Conservation (phyloP, 2,888 invertebrate species). For the Acanthosepion lycidas region DNA sequence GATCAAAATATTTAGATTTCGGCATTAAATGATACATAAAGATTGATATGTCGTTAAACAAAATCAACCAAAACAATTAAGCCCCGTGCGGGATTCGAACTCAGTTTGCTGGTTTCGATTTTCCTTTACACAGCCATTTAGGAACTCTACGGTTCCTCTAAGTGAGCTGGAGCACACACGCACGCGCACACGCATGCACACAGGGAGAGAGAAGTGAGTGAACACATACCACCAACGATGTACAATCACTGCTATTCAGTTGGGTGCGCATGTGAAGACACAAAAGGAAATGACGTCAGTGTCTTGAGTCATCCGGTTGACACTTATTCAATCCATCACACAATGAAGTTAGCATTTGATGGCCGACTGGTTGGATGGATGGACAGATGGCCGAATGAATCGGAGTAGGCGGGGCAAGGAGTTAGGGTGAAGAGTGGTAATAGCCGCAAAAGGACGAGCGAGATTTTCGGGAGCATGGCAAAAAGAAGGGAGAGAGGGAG, state of each 20-base stretch:
- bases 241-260: too few relatives aligned
- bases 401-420: not conserved
- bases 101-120: too few relatives aligned
- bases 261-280: not conserved
- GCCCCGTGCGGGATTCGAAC: too few relatives aligned
- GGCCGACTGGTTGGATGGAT: not conserved
- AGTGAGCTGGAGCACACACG: not conserved
- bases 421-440: not conserved
- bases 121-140: too few relatives aligned
- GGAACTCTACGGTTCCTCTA: too few relatives aligned
- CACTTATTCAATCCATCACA: not conserved
- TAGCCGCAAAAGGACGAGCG: too few relatives aligned
- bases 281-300: not conserved
- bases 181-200: not conserved
- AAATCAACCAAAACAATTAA: too few relatives aligned
- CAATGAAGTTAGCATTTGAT: not conserved
- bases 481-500: not conserved
- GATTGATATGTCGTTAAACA: too few relatives aligned
- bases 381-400: not conserved
- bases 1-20: too few relatives aligned
- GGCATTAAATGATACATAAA: too few relatives aligned
- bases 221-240: too few relatives aligned
- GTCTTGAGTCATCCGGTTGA: conserved; percentile 4
- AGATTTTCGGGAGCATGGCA: too few relatives aligned
- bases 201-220: not conserved